Base-by-base conservation (phyloP, 1,140 invertebrate species). In the Gonatopus flavifemur region DNA sequence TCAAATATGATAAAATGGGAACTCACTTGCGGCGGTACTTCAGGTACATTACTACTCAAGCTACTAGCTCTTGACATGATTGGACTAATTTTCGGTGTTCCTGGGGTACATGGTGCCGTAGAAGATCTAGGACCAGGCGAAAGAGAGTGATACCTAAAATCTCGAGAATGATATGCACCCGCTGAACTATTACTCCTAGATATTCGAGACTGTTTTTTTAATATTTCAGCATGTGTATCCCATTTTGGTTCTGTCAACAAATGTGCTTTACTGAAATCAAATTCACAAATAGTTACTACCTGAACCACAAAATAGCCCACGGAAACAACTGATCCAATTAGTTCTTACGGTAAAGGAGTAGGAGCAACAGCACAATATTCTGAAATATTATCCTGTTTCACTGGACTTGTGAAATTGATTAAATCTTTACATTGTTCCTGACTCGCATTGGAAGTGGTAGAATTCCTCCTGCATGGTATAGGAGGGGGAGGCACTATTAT, bases 321-420 rank as follows among this genome's bases (percentile, higher is more conserved):
- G n/a, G n/a, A n/a, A n/a, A n/a, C n/a, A n/a, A n/a, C n/a, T n/a
- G n/a, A n/a, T n/a, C n/a, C n/a, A n/a, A n/a, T n/a, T n/a, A n/a
- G n/a, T n/a, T 39, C 66, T 74, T 73, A 76, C 73, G 61, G 62
- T 15, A 62, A 64, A 38, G 73, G 57, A 32, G 69, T 55, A 41
- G 70, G 68, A 42, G 74, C 64, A 28, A 63, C 46, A 4, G 66
- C 62, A 48, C 70, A 74, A 49, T 77, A 77, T 59, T 69, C 67
- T 1, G 64, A 49, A 33, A 77, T 44, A 63, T 57, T 67, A 48
- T 77, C 73, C 30, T 73, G 71, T 32, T 77, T 78, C 9, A 77
- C 55, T 8, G 77, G 87, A 71, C 84, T 88, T 20, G 84, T 81
- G 64, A 89, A 89, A 40, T 85, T 88, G 52, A 90, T 90, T 15